phyloP scores from a whole-genome alignment of 1,140 invertebrate genomes.

The Drosophila nigrodunni region DNA sequence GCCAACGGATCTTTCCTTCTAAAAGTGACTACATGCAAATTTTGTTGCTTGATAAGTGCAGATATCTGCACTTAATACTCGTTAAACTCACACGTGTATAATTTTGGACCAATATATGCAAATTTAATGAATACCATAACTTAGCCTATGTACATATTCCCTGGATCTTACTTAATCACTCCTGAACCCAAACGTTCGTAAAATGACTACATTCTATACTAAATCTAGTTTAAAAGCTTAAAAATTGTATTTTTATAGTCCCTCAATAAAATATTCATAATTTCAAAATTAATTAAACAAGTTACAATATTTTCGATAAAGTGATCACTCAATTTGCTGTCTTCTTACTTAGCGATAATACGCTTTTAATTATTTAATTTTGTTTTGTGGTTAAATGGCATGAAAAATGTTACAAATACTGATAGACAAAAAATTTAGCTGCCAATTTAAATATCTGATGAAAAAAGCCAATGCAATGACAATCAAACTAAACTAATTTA shows the following conservation, averaged over 20 bases:
- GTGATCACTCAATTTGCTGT: conserved; percentile 1
- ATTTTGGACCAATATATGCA: conserved; percentile 25
- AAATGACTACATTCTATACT: no score
- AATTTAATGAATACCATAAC: conserved; percentile 10
- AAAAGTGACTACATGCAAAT: conserved; percentile 56
- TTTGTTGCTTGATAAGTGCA: conserved; percentile 48
- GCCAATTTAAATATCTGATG: conserved; percentile 61
- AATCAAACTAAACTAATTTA: conserved; percentile 73
- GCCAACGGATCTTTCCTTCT: not conserved
- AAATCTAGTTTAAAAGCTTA: no score
- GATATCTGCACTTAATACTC: conserved; percentile 56
- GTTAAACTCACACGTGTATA: conserved; percentile 16
- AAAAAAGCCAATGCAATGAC: conserved; percentile 32
- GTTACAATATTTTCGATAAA: conserved; percentile 10
- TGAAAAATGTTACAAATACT: conserved; percentile 37
- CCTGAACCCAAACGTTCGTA: no score
- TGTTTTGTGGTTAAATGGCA: conserved; percentile 59
- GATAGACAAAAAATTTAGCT: conserved; percentile 37
- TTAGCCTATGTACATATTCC: no score
- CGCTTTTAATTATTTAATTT: conserved; percentile 61
- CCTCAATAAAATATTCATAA: no score
- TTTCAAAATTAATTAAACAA: not conserved
- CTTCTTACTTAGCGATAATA: conserved; percentile 43
- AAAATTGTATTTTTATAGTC: no score
- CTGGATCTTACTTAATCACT: not conserved